Evolutionary conservation across 2,888 invertebrate species (phyloP).

Genomic region (Isoperla grammatica): DNA sequence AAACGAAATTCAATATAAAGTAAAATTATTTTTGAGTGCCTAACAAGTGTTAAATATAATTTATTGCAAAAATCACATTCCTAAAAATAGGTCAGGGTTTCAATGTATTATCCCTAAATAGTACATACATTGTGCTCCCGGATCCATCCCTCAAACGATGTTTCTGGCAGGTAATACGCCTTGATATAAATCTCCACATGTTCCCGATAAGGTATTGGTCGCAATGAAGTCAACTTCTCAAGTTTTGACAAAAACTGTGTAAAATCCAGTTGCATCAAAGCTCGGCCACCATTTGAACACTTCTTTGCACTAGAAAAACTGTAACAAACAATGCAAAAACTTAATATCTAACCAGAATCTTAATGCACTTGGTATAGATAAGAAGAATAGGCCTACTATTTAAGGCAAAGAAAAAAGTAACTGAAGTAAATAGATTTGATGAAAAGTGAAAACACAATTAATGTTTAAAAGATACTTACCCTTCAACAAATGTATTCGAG

Average conservation of each 20-base stretch:
- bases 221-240: slow-evolving; percentile 76
- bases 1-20: too few species aligned
- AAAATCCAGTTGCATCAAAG: slow-evolving; percentile 96
- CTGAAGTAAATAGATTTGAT: too few species aligned
- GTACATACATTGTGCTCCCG: slow-evolving; percentile 63
- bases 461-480: slow-evolving; percentile 47
- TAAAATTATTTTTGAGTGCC: too few species aligned
- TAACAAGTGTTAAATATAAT: too few species aligned
- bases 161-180: slow-evolving; percentile 90
- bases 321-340: slow-evolving; percentile 24
- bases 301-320: slow-evolving; percentile 84
- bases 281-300: slow-evolving; percentile 93
- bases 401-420: too few species aligned
- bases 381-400: too few species aligned
- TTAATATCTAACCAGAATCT: background rate
- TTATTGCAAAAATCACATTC: too few species aligned
- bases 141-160: slow-evolving; percentile 84
- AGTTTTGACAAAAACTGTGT: slow-evolving; percentile 88
- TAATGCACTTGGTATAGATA: too few species aligned
- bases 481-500: slow-evolving; percentile 87
- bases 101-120: too few species aligned
- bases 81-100: too few species aligned
- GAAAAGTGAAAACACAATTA: too few species aligned
- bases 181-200: slow-evolving; percentile 95
- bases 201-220: slow-evolving; percentile 80